Evolutionary conservation across 2,113 vertebrate species (phyloP).

Genomic region (Xenotilapia leptura): DNA sequence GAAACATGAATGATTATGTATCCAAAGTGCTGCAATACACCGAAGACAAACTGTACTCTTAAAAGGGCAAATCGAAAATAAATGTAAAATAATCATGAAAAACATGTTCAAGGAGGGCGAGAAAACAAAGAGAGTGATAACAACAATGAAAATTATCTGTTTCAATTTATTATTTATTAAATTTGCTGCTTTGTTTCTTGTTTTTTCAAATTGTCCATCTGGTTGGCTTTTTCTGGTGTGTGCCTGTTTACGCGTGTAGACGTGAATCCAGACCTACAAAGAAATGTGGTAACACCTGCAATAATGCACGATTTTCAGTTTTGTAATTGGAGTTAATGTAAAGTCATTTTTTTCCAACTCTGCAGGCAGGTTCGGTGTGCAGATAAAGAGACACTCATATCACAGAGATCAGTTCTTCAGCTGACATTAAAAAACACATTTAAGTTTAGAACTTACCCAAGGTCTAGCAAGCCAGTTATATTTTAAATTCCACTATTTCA

Average conservation of each 20-base stretch:
- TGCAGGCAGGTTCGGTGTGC: not conserved
- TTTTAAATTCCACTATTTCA: not conserved
- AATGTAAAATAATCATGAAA: slow-evolving; percentile 33
- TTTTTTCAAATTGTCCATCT: not conserved
- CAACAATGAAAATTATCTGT: not conserved
- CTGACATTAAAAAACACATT: not conserved
- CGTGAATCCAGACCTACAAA: not conserved
- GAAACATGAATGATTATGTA: slow-evolving; percentile 48
- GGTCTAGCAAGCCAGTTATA: not conserved
- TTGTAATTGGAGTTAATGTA: not conserved
- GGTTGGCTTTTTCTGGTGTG: not conserved
- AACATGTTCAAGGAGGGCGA: not conserved
- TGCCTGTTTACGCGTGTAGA: not conserved
- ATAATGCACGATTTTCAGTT: not conserved
- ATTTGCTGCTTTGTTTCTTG: not conserved
- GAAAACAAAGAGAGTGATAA: not conserved
- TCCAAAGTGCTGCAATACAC: slow-evolving; percentile 30
- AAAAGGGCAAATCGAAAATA: slow-evolving; percentile 52
- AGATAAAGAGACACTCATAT: not conserved
- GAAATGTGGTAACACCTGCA: not conserved
- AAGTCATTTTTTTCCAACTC: not conserved
- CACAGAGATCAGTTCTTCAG: not conserved
- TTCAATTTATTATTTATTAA: not conserved
- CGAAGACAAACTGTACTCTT: slow-evolving; percentile 40
- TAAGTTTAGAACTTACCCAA: not conserved